phyloP scores from a whole-genome alignment of 2,888 invertebrate species.

The Polietes domitor region DNA sequence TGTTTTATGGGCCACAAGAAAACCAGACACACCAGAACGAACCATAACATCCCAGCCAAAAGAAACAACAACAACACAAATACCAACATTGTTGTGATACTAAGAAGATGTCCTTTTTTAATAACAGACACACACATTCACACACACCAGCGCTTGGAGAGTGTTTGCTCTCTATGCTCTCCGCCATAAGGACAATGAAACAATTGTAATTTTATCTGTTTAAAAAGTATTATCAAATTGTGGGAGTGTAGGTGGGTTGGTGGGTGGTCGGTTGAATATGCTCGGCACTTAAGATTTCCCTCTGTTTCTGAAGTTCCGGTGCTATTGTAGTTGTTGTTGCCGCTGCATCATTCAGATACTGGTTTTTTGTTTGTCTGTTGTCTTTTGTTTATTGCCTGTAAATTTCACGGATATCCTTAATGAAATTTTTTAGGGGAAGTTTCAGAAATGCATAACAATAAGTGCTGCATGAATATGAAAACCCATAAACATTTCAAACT shows the following conservation, averaged over 20 bases:
- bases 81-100: constrained; percentile 28
- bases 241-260: constrained; percentile 12
- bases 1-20: constrained; percentile 41
- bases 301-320: constrained; percentile 28
- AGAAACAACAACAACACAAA: constrained; percentile 31
- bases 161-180: constrained; percentile 34
- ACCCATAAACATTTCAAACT: constrained; percentile 29
- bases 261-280: constrained; percentile 28
- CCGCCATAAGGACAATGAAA: constrained; percentile 38
- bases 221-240: constrained; percentile 43
- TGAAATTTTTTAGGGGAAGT: constrained; percentile 74
- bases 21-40: constrained; percentile 9
- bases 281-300: constrained; percentile 40
- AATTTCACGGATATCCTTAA: constrained; percentile 79
- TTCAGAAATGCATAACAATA: constrained; percentile 24
- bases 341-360: neutral
- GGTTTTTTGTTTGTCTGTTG: constrained; percentile 34
- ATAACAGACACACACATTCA: constrained; percentile 16
- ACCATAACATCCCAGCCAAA: constrained; percentile 1
- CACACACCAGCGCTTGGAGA: neutral
- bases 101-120: constrained; percentile 37
- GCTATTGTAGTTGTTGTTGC: neutral
- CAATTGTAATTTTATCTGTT: constrained; percentile 48
- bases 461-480: constrained; percentile 15
- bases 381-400: constrained; percentile 64